phyloP scores from a whole-genome alignment of 2,888 invertebrate genomes.

The Drosophila falleni region DNA sequence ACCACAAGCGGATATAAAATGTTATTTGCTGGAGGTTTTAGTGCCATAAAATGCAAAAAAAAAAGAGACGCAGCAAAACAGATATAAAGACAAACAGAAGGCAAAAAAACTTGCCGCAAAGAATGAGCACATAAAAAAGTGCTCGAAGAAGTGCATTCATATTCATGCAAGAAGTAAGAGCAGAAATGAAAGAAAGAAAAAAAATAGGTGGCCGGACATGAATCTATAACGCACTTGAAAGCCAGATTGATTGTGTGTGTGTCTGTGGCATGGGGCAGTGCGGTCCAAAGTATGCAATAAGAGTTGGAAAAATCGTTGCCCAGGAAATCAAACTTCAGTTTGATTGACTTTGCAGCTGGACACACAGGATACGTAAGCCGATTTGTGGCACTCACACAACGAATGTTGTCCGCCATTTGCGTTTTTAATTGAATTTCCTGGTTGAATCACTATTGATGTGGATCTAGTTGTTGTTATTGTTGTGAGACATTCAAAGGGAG shows the following conservation, averaged over 20 bases:
- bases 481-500: conserved; percentile 25
- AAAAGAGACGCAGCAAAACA: neutral
- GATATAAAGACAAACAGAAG: conserved; percentile 38
- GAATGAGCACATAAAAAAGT: conserved; percentile 24
- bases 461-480: neutral
- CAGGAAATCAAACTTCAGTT: conserved; percentile 70
- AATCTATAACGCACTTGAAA: conserved; percentile 71
- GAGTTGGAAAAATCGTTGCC: conserved; percentile 37
- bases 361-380: conserved; percentile 61
- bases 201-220: conserved; percentile 45
- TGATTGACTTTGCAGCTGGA: conserved; percentile 64
- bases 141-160: conserved; percentile 15
- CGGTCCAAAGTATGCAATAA: conserved; percentile 67
- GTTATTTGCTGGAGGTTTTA: conserved; percentile 35
- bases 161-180: conserved; percentile 3
- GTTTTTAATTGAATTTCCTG: conserved; percentile 71
- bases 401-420: conserved; percentile 47
- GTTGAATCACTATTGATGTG: conserved; percentile 10
- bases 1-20: conserved; percentile 41
- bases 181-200: neutral
- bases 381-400: conserved; percentile 41
- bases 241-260: conserved; percentile 57
- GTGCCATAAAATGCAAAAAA: conserved; percentile 20
- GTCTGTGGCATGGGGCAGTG: conserved; percentile 18
- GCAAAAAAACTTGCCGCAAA: conserved; percentile 18